phyloP scores from a whole-genome alignment of 2,113 vertebrate species.

The Perca flavescens region DNA sequence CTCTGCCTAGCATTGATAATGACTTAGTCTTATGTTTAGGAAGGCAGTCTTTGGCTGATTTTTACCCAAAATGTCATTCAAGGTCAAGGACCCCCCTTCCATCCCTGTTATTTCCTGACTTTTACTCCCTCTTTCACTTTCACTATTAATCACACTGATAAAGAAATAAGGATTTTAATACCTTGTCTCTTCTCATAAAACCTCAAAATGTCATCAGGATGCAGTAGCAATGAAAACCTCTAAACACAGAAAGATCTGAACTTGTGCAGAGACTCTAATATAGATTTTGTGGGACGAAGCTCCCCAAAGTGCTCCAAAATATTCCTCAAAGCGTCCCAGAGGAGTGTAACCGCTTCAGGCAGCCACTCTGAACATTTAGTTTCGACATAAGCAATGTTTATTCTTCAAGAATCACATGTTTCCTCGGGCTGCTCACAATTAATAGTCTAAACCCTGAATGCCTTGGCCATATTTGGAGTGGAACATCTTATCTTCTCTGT shows the following conservation, averaged over 20 bases:
- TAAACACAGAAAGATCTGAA: not conserved
- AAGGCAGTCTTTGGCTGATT: slow-evolving; percentile 18
- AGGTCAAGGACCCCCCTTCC: slow-evolving; percentile 53
- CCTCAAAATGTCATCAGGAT: not conserved
- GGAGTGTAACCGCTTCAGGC: slow-evolving; percentile 25
- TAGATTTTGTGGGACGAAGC: slow-evolving; percentile 34
- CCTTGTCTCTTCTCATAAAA: not conserved
- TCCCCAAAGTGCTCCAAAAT: slow-evolving; percentile 25
- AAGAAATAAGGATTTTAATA: not conserved
- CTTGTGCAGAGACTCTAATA: not conserved
- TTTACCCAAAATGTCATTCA: slow-evolving; percentile 49
- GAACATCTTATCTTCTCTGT: slow-evolving; percentile 71
- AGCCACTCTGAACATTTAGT: slow-evolving; percentile 42
- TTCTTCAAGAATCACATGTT: slow-evolving; percentile 27
- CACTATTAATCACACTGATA: not conserved
- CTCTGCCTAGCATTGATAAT: not conserved
- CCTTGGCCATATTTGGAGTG: slow-evolving; percentile 80
- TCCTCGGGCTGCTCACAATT: slow-evolving; percentile 27
- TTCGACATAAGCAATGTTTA: slow-evolving; percentile 57
- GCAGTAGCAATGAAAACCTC: not conserved
- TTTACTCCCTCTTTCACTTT: slow-evolving; percentile 30
- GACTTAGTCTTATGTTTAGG: not conserved
- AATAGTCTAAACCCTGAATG: slow-evolving; percentile 55
- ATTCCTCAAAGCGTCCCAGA: slow-evolving; percentile 45
- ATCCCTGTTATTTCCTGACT: not conserved